Percentiles rank a stretch among this genome's conserved stretches.
Conservation (phyloP, 1,140 invertebrate species). For the Aphaenogaster ashmeadi region DNA sequence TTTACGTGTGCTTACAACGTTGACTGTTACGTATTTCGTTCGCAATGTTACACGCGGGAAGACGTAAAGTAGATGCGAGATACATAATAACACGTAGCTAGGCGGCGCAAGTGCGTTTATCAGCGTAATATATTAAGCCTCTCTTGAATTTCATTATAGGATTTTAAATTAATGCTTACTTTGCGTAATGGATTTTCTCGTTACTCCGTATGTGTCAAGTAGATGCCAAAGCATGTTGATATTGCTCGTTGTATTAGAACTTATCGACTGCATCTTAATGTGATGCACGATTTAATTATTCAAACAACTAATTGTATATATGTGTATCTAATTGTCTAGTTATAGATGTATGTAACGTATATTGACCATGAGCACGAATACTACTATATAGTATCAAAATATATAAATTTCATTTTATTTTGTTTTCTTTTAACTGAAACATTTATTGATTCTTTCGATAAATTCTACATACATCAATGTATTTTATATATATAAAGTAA, state of each 20-base stretch:
- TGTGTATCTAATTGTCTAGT: conserved; percentile 4
- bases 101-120: conserved; percentile 29
- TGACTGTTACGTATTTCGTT: conserved; percentile 43
- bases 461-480: not conserved
- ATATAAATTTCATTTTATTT: not conserved
- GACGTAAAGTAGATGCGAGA: conserved; percentile 47
- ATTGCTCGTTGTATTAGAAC: conserved; percentile 30
- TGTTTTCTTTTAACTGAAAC: not conserved
- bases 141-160: conserved; percentile 42
- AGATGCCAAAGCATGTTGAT: conserved; percentile 49
- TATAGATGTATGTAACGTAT: conserved; percentile 18
- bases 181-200: not conserved
- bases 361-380: conserved; percentile 17
- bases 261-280: conserved; percentile 30
- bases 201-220: conserved; percentile 9
- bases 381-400: not conserved
- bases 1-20: conserved; percentile 16
- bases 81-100: conserved; percentile 39
- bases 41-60: conserved; percentile 16
- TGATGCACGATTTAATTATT: conserved; percentile 18
- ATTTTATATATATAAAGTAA: not conserved
- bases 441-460: not conserved
- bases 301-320: not conserved
- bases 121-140: conserved; percentile 38
- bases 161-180: conserved; percentile 51